A percentile compares a stretch with the other conserved stretches of the same genome.
These are phyloP conservation scores for Phymastichus coffea DNA, from an alignment of 1,140 invertebrate species.

Conservation along the genomic window DNA sequence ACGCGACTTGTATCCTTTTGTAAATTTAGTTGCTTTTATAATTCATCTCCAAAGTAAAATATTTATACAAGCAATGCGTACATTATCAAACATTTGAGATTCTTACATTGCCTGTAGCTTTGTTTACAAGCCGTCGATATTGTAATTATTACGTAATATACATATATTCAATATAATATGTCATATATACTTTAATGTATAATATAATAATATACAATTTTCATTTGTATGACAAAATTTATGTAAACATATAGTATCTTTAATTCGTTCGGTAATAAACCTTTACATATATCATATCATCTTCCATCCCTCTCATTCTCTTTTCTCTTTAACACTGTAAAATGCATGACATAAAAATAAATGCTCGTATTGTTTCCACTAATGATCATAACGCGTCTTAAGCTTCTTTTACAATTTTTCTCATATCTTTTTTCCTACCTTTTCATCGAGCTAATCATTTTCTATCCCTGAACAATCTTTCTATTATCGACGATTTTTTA, in stretches of 20 bases:
- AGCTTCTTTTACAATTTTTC: constrained; percentile 27
- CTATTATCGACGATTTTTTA: constrained; percentile 21
- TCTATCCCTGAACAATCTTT: not conserved
- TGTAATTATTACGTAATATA: constrained; percentile 27
- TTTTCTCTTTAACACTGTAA: constrained; percentile 40
- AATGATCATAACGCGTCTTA: not conserved
- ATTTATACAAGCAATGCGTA: constrained; percentile 9
- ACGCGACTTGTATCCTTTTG: constrained; percentile 7
- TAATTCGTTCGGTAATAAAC: constrained; percentile 25
- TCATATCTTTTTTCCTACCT: constrained; percentile 16
- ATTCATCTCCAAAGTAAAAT: constrained; percentile 16
- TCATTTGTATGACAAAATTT: constrained; percentile 26
- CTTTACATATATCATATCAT: constrained; percentile 24
- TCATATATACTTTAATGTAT: constrained; percentile 2
- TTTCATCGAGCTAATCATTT: constrained; percentile 1
- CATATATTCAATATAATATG: constrained; percentile 24
- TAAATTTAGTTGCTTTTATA: not conserved
- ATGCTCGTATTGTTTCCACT: constrained; percentile 45
- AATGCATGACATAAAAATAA: constrained; percentile 58
- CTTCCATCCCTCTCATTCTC: not conserved
- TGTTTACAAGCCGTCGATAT: constrained; percentile 18
- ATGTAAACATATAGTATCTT: constrained; percentile 22
- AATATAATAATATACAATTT: constrained; percentile 14
- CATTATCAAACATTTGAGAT: constrained; percentile 28
- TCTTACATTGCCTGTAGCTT: constrained; percentile 16